Percentiles rank a stretch among this genome's conserved stretches.
These are phyloP conservation scores for Archivesica marissinica DNA, from an alignment of 1,140 invertebrate species.

Conservation along the genomic window DNA sequence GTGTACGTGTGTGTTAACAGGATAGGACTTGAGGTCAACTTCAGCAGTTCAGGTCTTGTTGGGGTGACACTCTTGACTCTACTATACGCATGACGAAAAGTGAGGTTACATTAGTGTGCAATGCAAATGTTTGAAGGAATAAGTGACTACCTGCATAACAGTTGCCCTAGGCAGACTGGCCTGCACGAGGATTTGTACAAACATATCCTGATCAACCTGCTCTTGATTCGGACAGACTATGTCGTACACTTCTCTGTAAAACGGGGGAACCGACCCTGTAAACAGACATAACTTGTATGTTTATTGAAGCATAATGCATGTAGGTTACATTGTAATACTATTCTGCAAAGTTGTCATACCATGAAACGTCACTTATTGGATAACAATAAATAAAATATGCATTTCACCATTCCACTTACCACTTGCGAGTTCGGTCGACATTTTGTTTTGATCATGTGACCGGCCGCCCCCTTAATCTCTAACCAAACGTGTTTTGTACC, in stretches of 20 bases:
- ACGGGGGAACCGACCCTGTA: conserved; percentile 87
- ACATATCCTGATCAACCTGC: conserved; percentile 87
- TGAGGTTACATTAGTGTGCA: too few species aligned
- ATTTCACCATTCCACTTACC: conserved; percentile 69
- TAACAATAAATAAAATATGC: background rate
- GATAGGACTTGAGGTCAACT: too few species aligned
- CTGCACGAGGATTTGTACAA: conserved; percentile 87
- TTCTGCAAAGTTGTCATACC: background rate
- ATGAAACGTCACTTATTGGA: background rate
- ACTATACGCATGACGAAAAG: too few species aligned
- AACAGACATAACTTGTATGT: conserved; percentile 5
- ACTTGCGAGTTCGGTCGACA: conserved; percentile 81
- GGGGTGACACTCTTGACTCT: too few species aligned
- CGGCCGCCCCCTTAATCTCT: conserved; percentile 50
- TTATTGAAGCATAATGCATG: background rate
- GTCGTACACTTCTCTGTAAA: conserved; percentile 88
- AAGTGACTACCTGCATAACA: conserved; percentile 87
- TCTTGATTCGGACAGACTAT: conserved; percentile 87
- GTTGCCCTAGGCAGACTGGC: conserved; percentile 87
- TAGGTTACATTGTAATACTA: background rate
- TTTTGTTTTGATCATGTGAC: conserved; percentile 83
- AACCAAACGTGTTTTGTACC: background rate
- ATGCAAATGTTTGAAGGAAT: too few species aligned
- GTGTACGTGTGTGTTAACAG: too few species aligned
- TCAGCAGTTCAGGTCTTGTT: too few species aligned